Conservation (phyloP, 2,888 invertebrate genomes). For the Cenopis cana region DNA sequence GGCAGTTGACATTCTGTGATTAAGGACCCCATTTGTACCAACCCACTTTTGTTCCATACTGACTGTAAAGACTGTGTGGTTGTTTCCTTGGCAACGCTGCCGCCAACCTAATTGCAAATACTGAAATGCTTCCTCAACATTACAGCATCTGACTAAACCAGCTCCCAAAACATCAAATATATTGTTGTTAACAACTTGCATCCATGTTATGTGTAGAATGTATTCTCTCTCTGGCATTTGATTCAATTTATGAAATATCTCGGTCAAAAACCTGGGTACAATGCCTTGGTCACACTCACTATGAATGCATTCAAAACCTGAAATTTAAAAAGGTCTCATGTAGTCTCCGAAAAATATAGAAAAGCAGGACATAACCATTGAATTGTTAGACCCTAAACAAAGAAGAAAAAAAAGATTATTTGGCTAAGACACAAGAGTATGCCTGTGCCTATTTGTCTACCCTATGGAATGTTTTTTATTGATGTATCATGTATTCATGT, state of each 20-base stretch:
- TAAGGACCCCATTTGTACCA: conserved; percentile 87
- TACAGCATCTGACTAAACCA: conserved; percentile 83
- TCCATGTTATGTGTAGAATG: conserved; percentile 89
- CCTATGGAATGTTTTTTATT: too few species aligned
- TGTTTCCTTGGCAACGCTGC: conserved; percentile 82
- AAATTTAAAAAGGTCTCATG: conserved; percentile 47
- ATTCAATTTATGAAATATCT: conserved; percentile 88
- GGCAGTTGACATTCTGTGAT: conserved; percentile 89
- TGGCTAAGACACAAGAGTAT: too few species aligned
- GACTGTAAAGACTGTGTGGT: conserved; percentile 89
- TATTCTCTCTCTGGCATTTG: conserved; percentile 87
- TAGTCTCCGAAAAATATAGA: neutral
- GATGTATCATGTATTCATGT: too few species aligned
- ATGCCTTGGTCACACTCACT: conserved; percentile 90
- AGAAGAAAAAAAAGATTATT: too few species aligned
- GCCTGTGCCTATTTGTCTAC: too few species aligned
- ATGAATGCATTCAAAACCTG: conserved; percentile 82
- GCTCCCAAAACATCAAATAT: conserved; percentile 86
- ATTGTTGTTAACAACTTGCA: conserved; percentile 89
- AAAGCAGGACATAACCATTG: neutral
- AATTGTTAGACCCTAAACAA: too few species aligned
- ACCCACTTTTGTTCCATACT: conserved; percentile 91
- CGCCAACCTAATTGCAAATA: conserved; percentile 89
- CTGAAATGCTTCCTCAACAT: conserved; percentile 90
- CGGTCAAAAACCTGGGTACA: conserved; percentile 89